Evolutionary conservation across 2,888 invertebrate species (phyloP), one percentile per base, ranked within the genome.

Genomic region (Druceiella hillmani): DNA sequence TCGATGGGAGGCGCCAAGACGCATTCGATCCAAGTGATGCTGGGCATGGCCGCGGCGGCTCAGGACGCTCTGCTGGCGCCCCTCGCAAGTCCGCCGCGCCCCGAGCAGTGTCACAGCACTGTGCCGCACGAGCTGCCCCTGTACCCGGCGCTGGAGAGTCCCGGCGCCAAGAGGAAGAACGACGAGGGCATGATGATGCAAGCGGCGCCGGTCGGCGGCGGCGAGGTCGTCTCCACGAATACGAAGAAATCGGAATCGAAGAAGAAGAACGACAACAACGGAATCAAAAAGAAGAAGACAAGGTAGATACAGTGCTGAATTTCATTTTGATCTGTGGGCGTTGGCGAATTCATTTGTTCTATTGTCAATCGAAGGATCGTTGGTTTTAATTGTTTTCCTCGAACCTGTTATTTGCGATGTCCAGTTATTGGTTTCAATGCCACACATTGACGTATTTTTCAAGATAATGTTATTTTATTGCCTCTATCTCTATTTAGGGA

Each of bases 221-320:
- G 48, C 59, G 5, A 64, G 67, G 7, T 68, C 50, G 52, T 74
- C 40, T 48, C 69, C 28, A 46, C 64, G 45, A 28, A 76, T 6
- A 65, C 74, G 4, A 78, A 77, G 45, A 83, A 79, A 55, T 81
- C 83, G 51, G 86, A 85, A 55, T 83, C 80, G 37, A 83, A 83
- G 61, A 87, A 90, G 64, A 88, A 88, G 61, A 78, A 76, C 52
- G 87, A 87, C 58, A 87, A 85, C 53, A 88, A 86, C 58, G 87
- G 87, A 31, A 86, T 88, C 22, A 91, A 91, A 62, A 91, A 91
- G 68, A 91, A 91, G 66, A 91, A 91, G 69, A 91, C 91, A 36
- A 86, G 91, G 91, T 90, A 58, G 13, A 3, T 26, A 26, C 12
- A 11, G 4, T 9, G 26, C 26, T 26, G 3, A 11, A 9, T 26